Conservation (phyloP, 2,113 vertebrate species). For the Plectropomus leopardus region DNA sequence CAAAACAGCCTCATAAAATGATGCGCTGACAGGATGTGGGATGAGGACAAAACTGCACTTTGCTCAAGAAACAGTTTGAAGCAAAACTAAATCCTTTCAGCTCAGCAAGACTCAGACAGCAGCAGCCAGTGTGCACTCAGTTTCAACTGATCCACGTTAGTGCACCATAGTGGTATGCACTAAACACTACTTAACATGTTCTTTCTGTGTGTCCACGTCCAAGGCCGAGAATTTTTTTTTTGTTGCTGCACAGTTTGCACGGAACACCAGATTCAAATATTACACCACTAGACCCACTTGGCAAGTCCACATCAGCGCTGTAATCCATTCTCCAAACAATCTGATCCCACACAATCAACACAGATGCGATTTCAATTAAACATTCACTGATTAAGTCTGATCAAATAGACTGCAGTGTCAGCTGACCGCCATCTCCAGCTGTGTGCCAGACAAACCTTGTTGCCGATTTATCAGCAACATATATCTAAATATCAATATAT, state of each 20-base stretch:
- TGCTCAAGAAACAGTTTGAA: background rate
- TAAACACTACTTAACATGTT: background rate
- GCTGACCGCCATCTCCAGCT: background rate
- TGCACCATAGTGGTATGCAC: background rate
- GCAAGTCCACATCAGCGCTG: background rate
- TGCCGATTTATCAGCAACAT: no score
- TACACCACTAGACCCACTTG: background rate
- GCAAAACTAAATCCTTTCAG: background rate
- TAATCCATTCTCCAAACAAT: constrained; percentile 54
- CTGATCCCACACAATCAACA: constrained; percentile 47
- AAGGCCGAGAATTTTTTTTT: no score
- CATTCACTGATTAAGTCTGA: constrained; percentile 44
- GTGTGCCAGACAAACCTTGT: background rate
- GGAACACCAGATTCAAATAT: background rate
- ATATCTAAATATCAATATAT: no score
- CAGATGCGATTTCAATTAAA: constrained; percentile 57
- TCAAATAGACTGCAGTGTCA: constrained; percentile 11
- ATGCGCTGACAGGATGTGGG: background rate
- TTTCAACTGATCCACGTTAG: background rate
- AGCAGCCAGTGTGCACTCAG: background rate
- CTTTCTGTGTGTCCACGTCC: no score
- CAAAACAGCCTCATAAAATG: background rate
- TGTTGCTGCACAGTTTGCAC: no score
- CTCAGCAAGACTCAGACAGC: background rate
- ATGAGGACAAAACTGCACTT: background rate